Conservation (phyloP, 2,888 invertebrate genomes). For the Diarsia dahlii region DNA sequence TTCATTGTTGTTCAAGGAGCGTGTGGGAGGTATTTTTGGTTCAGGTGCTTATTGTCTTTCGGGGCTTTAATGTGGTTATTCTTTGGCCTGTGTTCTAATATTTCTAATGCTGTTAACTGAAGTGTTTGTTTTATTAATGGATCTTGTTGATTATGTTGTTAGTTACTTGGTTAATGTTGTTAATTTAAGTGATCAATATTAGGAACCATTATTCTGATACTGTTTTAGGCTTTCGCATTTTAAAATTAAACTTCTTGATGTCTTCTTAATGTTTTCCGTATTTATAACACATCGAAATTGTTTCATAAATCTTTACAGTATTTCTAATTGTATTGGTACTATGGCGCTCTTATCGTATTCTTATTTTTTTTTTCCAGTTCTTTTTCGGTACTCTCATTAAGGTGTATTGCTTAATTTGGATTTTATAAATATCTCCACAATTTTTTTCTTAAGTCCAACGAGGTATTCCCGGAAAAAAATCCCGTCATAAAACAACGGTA, state of each 20-base stretch:
- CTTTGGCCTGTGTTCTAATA: conserved; percentile 2
- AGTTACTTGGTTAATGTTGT: not conserved
- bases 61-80: conserved; percentile 17
- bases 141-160: not conserved
- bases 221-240: too few relatives aligned
- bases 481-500: not conserved
- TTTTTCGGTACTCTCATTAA: not conserved
- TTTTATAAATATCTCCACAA: not conserved
- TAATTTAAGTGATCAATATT: not conserved
- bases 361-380: not conserved
- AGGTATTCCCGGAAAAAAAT: not conserved
- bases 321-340: not conserved
- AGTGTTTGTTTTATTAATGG: conserved; percentile 9
- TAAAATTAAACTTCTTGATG: too few relatives aligned
- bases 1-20: conserved; percentile 36
- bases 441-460: not conserved
- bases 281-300: not conserved
- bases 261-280: too few relatives aligned
- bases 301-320: not conserved
- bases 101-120: conserved; percentile 10
- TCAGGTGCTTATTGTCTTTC: conserved; percentile 40
- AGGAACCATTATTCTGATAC: not conserved
- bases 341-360: not conserved
- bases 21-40: conserved; percentile 38
- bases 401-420: not conserved